These are phyloP conservation scores for Hormaphis cornu DNA, from an alignment of 1,140 invertebrate species.

Conservation along the genomic window DNA sequence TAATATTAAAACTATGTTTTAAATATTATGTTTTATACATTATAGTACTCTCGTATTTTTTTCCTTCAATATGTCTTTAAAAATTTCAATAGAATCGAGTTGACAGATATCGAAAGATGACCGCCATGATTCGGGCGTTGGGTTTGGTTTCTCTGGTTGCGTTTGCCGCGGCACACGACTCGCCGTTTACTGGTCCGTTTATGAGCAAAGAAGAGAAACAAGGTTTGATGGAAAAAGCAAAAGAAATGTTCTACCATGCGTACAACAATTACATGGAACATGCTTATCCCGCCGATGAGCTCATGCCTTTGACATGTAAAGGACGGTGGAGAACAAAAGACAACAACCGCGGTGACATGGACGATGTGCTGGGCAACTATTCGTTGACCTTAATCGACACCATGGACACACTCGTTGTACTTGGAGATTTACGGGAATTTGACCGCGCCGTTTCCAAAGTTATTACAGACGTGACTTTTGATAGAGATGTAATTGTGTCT, in stretches of 20 bases:
- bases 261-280: slow-evolving; percentile 94
- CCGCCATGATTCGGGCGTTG: neutral
- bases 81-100: slow-evolving; percentile 7
- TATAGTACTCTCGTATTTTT: too few relatives aligned
- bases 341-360: slow-evolving; percentile 85
- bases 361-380: slow-evolving; percentile 92
- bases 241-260: slow-evolving; percentile 96
- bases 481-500: slow-evolving; percentile 90
- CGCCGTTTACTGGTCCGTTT: slow-evolving; percentile 10
- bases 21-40: too few relatives aligned
- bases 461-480: slow-evolving; percentile 77
- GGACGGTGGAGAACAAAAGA: slow-evolving; percentile 79
- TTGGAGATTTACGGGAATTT: slow-evolving; percentile 90
- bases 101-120: slow-evolving; percentile 1
- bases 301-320: slow-evolving; percentile 93
- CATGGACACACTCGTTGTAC: slow-evolving; percentile 82
- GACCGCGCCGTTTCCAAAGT: slow-evolving; percentile 81
- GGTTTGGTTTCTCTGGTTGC: neutral
- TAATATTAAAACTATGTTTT: too few relatives aligned
- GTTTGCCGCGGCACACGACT: neutral
- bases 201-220: slow-evolving; percentile 27
- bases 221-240: slow-evolving; percentile 61
- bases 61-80: slow-evolving; percentile 18
- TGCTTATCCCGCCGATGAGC: slow-evolving; percentile 95
- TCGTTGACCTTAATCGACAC: slow-evolving; percentile 92